These are phyloP conservation scores for Epizoanthus scotinus DNA, from an alignment of 92 coral and sea anemone species.

Conservation along the genomic window DNA sequence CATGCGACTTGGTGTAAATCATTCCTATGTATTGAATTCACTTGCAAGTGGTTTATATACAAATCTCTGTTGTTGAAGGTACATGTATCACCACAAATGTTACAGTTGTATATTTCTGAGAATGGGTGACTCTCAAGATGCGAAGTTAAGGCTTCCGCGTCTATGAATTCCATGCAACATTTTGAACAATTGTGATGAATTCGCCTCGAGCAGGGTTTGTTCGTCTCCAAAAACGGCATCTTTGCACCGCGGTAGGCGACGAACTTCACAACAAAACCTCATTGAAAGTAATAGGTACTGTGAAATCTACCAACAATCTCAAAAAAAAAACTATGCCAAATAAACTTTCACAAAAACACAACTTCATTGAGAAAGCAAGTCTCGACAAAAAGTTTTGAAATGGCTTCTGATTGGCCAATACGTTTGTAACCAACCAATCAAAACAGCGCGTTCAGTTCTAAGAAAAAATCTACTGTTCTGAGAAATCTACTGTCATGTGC, in stretches of 20 bases:
- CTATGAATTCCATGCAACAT: neutral
- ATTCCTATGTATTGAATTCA: constrained; percentile 27
- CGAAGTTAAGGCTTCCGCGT: constrained; percentile 7
- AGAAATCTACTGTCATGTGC: too few relatives aligned
- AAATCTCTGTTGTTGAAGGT: constrained; percentile 2
- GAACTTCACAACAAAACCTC: neutral
- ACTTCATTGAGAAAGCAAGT: neutral
- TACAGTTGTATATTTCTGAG: constrained; percentile 20
- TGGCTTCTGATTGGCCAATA: constrained; percentile 5
- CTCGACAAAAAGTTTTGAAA: neutral
- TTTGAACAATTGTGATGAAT: constrained; percentile 12
- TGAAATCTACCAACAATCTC: neutral
- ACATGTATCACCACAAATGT: constrained; percentile 23
- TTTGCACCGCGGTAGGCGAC: neutral
- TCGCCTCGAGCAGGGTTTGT: neutral
- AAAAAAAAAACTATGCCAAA: neutral
- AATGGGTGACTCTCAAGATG: constrained; percentile 4
- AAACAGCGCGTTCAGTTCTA: neutral
- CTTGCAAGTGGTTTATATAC: constrained; percentile 39
- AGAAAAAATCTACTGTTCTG: neutral
- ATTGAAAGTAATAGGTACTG: neutral
- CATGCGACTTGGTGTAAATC: constrained; percentile 58
- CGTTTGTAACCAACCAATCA: neutral
- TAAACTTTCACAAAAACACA: neutral
- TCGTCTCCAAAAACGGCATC: constrained; percentile 14